Evolutionary conservation across 2,113 vertebrate species (phyloP), one percentile per base, ranked within the genome.

Genomic region (Struthidea cinerea): DNA sequence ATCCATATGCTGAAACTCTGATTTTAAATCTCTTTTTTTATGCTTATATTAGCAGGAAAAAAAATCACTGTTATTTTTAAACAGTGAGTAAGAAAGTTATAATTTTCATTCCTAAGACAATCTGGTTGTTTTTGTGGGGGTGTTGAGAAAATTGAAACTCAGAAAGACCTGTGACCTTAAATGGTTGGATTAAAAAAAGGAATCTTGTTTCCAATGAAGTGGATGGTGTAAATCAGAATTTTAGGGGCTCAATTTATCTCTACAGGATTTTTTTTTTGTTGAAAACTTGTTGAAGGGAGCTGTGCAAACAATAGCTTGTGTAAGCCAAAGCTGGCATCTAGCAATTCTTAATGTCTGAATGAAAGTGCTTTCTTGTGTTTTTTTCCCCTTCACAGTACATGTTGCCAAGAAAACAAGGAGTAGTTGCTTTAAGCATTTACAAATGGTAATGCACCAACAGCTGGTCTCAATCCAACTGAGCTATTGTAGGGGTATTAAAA

Each of bases 371-470:
- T 47, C 35, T 28, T 23, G 8, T 7, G 21, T 60, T 84, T 56
- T 18, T 39, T 8, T 2, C 4, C 7, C 35, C 65, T 89, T 75
- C 96, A 88, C 91, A 95, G 96, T 96, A 96, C 50, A 57, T 71
- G 93, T 95, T 98, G 98, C 98, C 98, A 98, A 98, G 98, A 97
- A 97, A 98, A 98, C 97, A 97, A 98, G 98, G 97, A 98, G 97
- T 98, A 98, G 98, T 97, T 98, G 98, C 98, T 98, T 98, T 98
- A 98, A 98, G 98, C 98, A 98, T 98, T 98, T 98, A 98, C 98
- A 98, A 98, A 98, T 98, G 98, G 97, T 98, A 98, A 98, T 98
- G 97, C 94, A 98, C 98, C 97, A 98, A 98, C 98, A 98, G 97
- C 97, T 98, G 98, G 98, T 97, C 97, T 95, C 97, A 93, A 96